These are phyloP conservation scores for Gallinago paraguaiae DNA, from an alignment of 2,113 vertebrate species.

Conservation along the genomic window DNA sequence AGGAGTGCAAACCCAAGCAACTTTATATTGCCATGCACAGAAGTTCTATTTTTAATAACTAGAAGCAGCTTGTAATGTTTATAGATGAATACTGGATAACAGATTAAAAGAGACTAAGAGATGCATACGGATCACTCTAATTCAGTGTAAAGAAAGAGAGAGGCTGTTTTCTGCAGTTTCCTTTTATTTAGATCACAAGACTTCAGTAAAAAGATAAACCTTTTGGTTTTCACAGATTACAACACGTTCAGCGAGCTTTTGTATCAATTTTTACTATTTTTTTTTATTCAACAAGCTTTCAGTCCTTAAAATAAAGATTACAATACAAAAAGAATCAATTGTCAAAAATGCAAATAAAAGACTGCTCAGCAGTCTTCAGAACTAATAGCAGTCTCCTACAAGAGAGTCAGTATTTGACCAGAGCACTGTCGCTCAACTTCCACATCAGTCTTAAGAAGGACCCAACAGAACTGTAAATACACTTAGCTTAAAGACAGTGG, in stretches of 20 bases:
- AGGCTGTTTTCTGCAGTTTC: conserved; percentile 50
- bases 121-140: not conserved
- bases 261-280: not conserved
- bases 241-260: not conserved
- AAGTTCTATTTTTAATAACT: not conserved
- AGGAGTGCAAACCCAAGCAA: not conserved
- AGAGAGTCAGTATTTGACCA: not conserved
- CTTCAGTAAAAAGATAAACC: not conserved
- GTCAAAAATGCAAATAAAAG: not conserved
- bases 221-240: not conserved
- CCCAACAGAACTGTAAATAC: not conserved
- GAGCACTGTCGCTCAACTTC: not conserved
- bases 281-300: not conserved
- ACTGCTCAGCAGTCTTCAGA: conserved; percentile 41
- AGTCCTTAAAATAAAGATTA: not conserved
- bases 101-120: not conserved
- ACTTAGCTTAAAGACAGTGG: not conserved
- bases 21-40: not conserved
- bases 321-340: not conserved
- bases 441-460: not conserved
- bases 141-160: conserved; percentile 14
- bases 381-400: not conserved
- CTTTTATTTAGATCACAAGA: conserved; percentile 60
- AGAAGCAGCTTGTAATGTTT: not conserved
- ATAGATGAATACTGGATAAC: not conserved